Evolutionary conservation across 2,888 invertebrate genomes (phyloP), one percentile per base, ranked within the genome.

Genomic region (Thymelicus sylvestris): DNA sequence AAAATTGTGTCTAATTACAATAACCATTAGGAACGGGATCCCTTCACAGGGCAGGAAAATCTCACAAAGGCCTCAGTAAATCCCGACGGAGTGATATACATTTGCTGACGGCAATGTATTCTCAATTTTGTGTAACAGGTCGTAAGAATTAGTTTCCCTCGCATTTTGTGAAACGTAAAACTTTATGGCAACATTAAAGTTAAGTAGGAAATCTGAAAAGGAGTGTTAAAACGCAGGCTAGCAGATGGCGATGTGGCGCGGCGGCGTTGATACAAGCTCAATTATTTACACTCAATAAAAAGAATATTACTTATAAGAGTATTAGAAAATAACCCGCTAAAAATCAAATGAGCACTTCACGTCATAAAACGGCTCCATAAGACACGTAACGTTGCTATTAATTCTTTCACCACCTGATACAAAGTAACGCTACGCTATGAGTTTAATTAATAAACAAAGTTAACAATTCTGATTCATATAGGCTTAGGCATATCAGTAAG

Each of bases 211-310:
- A 92, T 92, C 91, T 89, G 88, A 91, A 91, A 86, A 92, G 87
- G 89, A 91, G 90, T 90, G 88, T 88, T 92, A 89, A 89, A 86
- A 86, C 79, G 84, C 84, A 81, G 77, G 83, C 83, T 81, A 85
- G 85, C 91, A 91, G 91, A 91, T 92, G 92, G 86, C 88, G 90
- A 88, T 82, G 83, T 83, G 82, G 83, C 88, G 84, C 85, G 90
- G 90, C 83, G 82, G 83, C 88, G 84, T 85, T 90, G 90, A 89
- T 92, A 89, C 91, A 90, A 91, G 90, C 92, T 91, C 92, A 92
- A 93, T 93, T 93, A 93, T 93, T 93, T 93, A 93, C 93, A 93
- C 93, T 92, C 92, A 88, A 93, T 93, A 92, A 93, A 93, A 92
- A 91, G 89, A 89, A 90, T 91, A 83, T 91, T 92, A 19, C 19